Evolutionary conservation across 1,140 invertebrate genomes (phyloP).

Genomic region (Conus ventricosus): DNA sequence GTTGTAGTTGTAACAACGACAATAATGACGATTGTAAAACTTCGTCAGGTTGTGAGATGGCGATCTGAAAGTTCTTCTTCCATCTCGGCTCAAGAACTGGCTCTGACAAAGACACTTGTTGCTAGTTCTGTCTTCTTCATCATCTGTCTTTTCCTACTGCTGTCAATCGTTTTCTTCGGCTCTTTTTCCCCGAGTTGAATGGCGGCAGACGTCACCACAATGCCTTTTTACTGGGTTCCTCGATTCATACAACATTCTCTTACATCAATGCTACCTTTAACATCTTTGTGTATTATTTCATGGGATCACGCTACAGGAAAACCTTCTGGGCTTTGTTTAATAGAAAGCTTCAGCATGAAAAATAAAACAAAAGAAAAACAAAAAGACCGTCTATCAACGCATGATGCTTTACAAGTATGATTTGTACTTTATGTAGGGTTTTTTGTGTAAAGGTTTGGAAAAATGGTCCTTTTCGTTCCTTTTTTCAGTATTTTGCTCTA

Average conservation of each 20-base stretch:
- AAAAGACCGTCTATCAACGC: no score
- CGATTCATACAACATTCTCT: background rate
- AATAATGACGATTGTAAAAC: background rate
- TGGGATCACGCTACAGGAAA: background rate
- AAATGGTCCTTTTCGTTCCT: no score
- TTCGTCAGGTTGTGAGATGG: background rate
- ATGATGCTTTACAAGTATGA: no score
- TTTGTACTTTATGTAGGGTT: no score
- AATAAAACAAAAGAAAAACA: no score
- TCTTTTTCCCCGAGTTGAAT: background rate
- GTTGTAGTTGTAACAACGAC: background rate
- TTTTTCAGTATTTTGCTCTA: no score
- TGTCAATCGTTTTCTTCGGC: background rate
- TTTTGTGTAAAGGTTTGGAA: no score
- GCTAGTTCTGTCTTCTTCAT: background rate
- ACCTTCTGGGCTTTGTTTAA: background rate
- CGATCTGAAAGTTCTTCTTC: background rate
- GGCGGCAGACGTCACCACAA: background rate
- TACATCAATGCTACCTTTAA: background rate
- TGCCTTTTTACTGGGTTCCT: background rate
- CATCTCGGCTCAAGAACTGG: background rate
- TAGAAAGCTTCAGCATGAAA: background rate
- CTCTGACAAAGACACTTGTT: background rate
- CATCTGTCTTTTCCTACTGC: background rate
- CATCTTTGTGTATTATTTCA: conserved; percentile 1